phyloP scores from a whole-genome alignment of 2,797 vertebrate genomes.

The Galagoides demidoff region DNA sequence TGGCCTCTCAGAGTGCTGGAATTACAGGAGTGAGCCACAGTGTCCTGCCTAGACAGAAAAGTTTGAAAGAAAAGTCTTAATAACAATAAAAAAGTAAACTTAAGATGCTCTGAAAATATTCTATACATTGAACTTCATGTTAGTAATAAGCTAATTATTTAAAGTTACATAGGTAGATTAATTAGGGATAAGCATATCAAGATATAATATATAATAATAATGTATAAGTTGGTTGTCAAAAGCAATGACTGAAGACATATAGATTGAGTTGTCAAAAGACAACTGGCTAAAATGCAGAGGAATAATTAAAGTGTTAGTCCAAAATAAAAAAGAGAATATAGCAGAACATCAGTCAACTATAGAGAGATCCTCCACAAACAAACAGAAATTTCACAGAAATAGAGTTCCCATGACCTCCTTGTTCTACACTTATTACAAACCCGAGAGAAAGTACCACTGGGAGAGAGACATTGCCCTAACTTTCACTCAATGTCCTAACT shows the following conservation, averaged over 20 bases:
- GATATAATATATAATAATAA: background rate
- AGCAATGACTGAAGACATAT: background rate
- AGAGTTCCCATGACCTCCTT: background rate
- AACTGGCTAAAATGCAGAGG: slow-evolving; percentile 27
- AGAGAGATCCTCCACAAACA: background rate
- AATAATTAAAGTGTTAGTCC: slow-evolving; percentile 52
- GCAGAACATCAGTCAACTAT: background rate
- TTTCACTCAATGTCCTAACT: background rate
- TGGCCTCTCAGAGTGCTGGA: no score
- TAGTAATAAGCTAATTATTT: background rate
- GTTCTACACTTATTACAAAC: background rate
- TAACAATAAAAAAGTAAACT: background rate
- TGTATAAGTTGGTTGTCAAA: background rate
- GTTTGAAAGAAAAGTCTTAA: background rate
- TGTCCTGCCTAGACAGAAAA: background rate
- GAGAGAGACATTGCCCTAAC: background rate
- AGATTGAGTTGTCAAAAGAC: background rate
- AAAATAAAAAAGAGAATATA: background rate
- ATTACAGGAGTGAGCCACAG: no score
- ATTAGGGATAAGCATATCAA: background rate
- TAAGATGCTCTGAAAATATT: background rate
- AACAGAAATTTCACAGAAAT: background rate
- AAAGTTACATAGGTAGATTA: background rate
- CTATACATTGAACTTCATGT: background rate
- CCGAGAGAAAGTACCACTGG: background rate